Evolutionary conservation across 2,888 invertebrate genomes (phyloP).

Genomic region (Timema podura): DNA sequence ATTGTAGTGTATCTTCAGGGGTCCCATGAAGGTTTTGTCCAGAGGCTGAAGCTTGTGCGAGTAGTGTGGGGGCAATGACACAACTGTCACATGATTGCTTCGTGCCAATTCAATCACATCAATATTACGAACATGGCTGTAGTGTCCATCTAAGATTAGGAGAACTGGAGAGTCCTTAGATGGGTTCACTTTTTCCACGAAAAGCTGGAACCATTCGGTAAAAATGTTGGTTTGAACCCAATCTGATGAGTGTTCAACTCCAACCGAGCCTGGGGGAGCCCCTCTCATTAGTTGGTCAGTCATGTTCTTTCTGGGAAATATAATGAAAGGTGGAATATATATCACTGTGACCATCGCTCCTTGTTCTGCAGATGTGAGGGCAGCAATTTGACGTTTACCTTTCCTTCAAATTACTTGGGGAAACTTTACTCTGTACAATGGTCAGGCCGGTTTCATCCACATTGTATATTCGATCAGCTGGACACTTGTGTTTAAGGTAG

Average conservation of each 20-base stretch:
- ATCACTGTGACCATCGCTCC: slow-evolving; percentile 10
- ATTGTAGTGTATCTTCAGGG: slow-evolving; percentile 13
- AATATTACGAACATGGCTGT: slow-evolving; percentile 15
- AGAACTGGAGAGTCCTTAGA: slow-evolving; percentile 10
- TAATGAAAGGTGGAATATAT: slow-evolving; percentile 10
- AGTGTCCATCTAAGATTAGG: slow-evolving; percentile 18
- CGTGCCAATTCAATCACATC: slow-evolving; percentile 15
- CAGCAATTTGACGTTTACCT: slow-evolving; percentile 20
- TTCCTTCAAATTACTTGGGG: slow-evolving; percentile 16
- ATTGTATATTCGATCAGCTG: slow-evolving; percentile 15
- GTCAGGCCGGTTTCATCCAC: slow-evolving; percentile 20
- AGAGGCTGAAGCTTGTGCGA: slow-evolving; percentile 17
- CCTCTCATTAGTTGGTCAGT: slow-evolving; percentile 10
- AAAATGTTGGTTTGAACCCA: slow-evolving; percentile 17
- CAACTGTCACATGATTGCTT: slow-evolving; percentile 20
- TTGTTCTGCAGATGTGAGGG: slow-evolving; percentile 17
- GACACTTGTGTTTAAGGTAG: too few species aligned
- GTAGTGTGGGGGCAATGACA: slow-evolving; percentile 17
- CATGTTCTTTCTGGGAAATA: slow-evolving; percentile 19
- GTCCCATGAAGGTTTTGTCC: slow-evolving; percentile 18
- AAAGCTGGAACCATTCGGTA: slow-evolving; percentile 13
- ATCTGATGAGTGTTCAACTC: slow-evolving; percentile 12
- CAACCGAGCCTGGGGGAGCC: slow-evolving; percentile 12
- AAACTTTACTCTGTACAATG: slow-evolving; percentile 22
- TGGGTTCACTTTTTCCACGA: slow-evolving; percentile 14